Base-by-base conservation (phyloP, 2,797 vertebrate species). In the Melanitta fusca region DNA sequence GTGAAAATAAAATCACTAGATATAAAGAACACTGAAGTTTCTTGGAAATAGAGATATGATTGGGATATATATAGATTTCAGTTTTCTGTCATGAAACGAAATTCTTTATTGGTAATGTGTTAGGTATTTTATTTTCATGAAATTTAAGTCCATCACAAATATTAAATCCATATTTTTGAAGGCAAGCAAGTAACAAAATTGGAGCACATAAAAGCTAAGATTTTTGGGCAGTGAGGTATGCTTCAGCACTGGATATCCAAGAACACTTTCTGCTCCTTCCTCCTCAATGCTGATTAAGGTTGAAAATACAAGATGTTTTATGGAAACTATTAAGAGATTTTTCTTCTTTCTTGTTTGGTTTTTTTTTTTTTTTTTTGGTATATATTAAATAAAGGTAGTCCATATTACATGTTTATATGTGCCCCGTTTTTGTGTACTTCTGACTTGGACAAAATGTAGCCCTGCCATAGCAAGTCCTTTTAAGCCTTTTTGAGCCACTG, bases 81-180 rank as follows among this genome's bases (percentile, higher is more conserved):
- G 15, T 72, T 96, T 92, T 91, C 53, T 73, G 89, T 89, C 45
- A 13, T 80, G 66, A 83, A 93, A 70, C n/a, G 32, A 80, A 88
- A 94, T 69, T 94, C 70, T 81, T 62, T 91, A 27, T 74, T 91
- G 68, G 75, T 94, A 93, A 89, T 72, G 53, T 32, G 0, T 87
- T 81, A 91, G 66, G 89, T 89, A 92, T 95, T 87, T 78, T 82
- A 64, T 80, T 96, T 94, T 74, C 3, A 4, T 85, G 89, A 92
- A 86, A 91, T 93, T 80, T 89, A 85, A 93, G 87, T 92, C 92
- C 79, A 80, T 83, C 65, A 10, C 57, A 41, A 94, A 95, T 96
- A 96, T 96, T 96, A 94, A 97, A 84, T 72, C 92, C 95, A 91
- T 93, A 93, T 84, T 94, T 95, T 82, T 95, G 64, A 89, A 91